Base-by-base conservation (phyloP, 2,797 vertebrate genomes). In the Miichthys miiuy region DNA sequence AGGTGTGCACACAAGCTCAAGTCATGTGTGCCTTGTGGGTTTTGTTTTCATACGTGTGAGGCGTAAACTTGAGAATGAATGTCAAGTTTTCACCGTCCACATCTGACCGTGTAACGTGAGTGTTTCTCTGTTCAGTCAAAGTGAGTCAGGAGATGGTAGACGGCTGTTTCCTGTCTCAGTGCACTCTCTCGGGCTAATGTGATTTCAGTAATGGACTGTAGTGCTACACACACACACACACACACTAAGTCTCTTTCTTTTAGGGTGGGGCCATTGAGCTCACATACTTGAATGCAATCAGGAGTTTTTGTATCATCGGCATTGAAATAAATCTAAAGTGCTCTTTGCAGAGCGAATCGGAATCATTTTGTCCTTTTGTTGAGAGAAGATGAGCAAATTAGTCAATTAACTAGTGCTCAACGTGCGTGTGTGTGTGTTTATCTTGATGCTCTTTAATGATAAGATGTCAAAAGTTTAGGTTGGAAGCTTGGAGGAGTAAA, bases 161-260 rank as follows among this genome's bases (percentile, higher is more conserved):
- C 75, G 82, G 78, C 82, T 86, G 84, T 86, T 94, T 94, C 91
- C 91, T 91, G 88, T 89, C 80, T 89, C 80, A 55, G 70, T 85
- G 86, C 84, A 90, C 85, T 89, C 92, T 90, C 79, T 81, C 77
- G 66, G 78, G 68, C 89, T 95, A 95, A 96, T 95, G 92, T 89
- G 92, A 96, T 96, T 95, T 90, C 91, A 78, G 92, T 96, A 95
- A 96, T 95, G 95, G 94, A 95, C 92, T 91, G 60, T 75, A 83
- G 83, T 86, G 84, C 85, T 80, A 77, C 76, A 86, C n/a, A 79
- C 55, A 66, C 83, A 80, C 65, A 75, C 70, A 74, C 60, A 71
- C 63, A 61, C 82, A 71, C 14, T 75, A 41, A 48, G 66, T 69
- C 57, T 85, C 55, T 72, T 30, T 67, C 41, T 77, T 81, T 67